Conservation (phyloP, 2,888 invertebrate genomes). For the Luperina nickerlii region DNA sequence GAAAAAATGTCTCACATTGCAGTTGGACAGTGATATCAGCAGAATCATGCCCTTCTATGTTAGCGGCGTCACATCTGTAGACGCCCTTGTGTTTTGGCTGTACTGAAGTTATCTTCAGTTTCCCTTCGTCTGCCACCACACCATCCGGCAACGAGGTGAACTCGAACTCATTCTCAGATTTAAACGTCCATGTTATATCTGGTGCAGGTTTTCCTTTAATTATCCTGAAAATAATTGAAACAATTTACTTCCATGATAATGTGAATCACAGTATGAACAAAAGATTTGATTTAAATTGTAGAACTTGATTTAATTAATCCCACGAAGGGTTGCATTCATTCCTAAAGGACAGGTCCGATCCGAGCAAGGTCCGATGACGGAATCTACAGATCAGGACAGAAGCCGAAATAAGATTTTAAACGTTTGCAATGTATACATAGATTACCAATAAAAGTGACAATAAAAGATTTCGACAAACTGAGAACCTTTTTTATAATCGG, state of each 20-base stretch:
- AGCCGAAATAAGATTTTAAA: neutral
- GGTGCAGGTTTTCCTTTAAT: slow-evolving; percentile 80
- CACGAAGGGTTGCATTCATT: neutral
- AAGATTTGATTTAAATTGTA: neutral
- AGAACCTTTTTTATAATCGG: too few relatives aligned
- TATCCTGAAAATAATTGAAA: slow-evolving; percentile 69
- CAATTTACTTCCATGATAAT: too few relatives aligned
- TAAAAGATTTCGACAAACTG: too few relatives aligned
- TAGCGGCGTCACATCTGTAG: slow-evolving; percentile 79
- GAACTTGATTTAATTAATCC: neutral
- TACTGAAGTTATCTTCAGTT: slow-evolving; percentile 72
- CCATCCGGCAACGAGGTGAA: slow-evolving; percentile 73
- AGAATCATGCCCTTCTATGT: slow-evolving; percentile 74
- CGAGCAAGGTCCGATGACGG: neutral
- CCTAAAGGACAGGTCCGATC: neutral
- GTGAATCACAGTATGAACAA: neutral
- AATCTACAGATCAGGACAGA: neutral
- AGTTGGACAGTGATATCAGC: slow-evolving; percentile 75
- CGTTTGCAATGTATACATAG: neutral
- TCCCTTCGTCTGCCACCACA: slow-evolving; percentile 65
- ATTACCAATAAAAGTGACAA: neutral
- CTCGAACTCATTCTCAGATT: slow-evolving; percentile 65
- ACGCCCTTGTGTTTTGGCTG: slow-evolving; percentile 73
- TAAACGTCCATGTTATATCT: slow-evolving; percentile 77
- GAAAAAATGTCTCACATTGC: slow-evolving; percentile 75